phyloP scores from a whole-genome alignment of 2,113 vertebrate genomes.

The Microcebus ravelobensis region DNA sequence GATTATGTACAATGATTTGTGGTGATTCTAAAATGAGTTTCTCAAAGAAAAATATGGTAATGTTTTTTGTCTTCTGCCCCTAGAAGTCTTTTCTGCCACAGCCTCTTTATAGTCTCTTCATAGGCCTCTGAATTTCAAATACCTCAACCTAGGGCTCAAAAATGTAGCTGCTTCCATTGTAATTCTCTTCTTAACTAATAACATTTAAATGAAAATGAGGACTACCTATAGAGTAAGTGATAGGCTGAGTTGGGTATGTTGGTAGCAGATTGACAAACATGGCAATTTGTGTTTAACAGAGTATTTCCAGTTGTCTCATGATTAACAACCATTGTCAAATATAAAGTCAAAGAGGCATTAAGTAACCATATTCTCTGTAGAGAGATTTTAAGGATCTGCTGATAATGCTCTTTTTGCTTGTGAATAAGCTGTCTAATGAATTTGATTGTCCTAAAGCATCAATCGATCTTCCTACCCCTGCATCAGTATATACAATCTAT shows the following conservation, averaged over 20 bases:
- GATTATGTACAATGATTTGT: not conserved
- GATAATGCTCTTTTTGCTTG: not conserved
- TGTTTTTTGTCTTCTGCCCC: not conserved
- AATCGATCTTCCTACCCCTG: not conserved
- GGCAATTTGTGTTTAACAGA: not conserved
- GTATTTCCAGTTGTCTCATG: not conserved
- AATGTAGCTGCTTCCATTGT: not conserved
- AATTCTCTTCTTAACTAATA: not conserved
- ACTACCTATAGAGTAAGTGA: not conserved
- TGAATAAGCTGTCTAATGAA: not conserved
- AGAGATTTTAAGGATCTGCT: not conserved
- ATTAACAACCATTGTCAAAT: not conserved
- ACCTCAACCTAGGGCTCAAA: not conserved
- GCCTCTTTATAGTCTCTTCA: not conserved
- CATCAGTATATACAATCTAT: not conserved
- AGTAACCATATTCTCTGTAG: not conserved
- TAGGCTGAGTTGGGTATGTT: not conserved
- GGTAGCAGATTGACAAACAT: not conserved
- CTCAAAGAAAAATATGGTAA: not conserved
- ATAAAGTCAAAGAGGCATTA: not conserved
- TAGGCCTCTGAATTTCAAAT: not conserved
- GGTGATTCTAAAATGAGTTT: not conserved
- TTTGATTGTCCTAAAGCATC: not conserved
- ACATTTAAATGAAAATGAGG: not conserved
- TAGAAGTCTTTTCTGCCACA: not conserved